phyloP scores from a whole-genome alignment of 2,797 vertebrate genomes.

The Pogoniulus pusillus region DNA sequence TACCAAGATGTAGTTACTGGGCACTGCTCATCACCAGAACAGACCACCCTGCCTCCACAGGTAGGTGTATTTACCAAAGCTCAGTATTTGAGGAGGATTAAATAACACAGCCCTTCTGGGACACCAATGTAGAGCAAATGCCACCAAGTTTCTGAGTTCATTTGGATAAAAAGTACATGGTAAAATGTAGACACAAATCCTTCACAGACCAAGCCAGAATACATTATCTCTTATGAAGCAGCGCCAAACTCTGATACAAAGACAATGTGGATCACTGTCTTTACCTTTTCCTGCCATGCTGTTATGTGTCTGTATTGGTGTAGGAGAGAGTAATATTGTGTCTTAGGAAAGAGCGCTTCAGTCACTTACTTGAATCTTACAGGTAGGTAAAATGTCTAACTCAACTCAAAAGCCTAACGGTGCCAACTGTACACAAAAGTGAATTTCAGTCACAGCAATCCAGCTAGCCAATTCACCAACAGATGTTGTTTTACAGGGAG shows the following conservation, averaged over 20 bases:
- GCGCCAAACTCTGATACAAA: not conserved
- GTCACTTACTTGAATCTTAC: not conserved
- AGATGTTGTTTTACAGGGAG: conserved; percentile 53
- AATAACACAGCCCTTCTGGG: not conserved
- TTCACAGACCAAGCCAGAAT: not conserved
- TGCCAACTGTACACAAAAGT: not conserved
- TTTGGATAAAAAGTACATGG: not conserved
- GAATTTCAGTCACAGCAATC: conserved; percentile 3
- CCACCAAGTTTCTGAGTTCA: not conserved
- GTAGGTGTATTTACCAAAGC: not conserved
- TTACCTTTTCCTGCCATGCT: not conserved
- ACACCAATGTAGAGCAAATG: not conserved
- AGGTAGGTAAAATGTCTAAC: not conserved
- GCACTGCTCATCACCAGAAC: not conserved
- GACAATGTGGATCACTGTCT: not conserved
- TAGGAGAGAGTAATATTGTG: not conserved
- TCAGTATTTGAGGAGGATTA: not conserved
- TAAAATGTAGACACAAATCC: not conserved
- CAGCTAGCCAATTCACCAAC: conserved; percentile 42
- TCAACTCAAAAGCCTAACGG: not conserved
- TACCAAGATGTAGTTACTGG: not conserved
- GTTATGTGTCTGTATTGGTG: rapidly evolving
- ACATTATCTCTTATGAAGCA: not conserved
- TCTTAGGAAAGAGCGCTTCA: not conserved
- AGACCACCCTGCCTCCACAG: not conserved